A percentile compares a stretch with the other conserved stretches of the same genome.
These are phyloP conservation scores for Leguminivora glycinivorella DNA, from an alignment of 1,140 invertebrate species.

Conservation along the genomic window DNA sequence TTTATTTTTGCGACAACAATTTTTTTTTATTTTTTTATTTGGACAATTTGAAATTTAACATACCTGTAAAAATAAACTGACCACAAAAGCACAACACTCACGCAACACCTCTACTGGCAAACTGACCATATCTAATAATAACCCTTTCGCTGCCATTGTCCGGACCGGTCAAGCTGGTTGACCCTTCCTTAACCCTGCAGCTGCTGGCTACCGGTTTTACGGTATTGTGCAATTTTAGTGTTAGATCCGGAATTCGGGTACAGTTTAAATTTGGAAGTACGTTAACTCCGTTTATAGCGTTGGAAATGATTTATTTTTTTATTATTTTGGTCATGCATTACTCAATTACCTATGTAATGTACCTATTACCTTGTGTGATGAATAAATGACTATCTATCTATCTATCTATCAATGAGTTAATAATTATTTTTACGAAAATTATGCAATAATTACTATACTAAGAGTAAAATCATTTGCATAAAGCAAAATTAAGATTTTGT, in stretches of 20 bases:
- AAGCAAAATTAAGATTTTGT: too few species aligned
- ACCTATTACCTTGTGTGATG: too few species aligned
- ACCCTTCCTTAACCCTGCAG: constrained; percentile 72
- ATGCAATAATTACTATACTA: too few species aligned
- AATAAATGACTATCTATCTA: too few species aligned
- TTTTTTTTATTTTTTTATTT: too few species aligned
- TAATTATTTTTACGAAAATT: too few species aligned
- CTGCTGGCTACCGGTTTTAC: constrained; percentile 58
- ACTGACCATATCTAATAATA: constrained; percentile 56
- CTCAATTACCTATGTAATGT: too few species aligned
- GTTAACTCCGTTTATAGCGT: not conserved
- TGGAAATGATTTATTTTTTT: too few species aligned
- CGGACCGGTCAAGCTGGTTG: constrained; percentile 75
- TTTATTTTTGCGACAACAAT: too few species aligned
- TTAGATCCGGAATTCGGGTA: not conserved
- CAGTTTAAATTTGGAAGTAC: not conserved
- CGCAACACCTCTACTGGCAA: constrained; percentile 48
- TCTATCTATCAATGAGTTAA: too few species aligned
- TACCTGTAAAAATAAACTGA: not conserved
- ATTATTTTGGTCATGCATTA: too few species aligned
- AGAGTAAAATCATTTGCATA: too few species aligned
- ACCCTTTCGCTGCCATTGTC: constrained; percentile 47
- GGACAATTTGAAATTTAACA: not conserved
- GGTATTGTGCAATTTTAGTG: constrained; percentile 37
- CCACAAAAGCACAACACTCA: constrained; percentile 43